Evolutionary conservation across 2,113 vertebrate species (phyloP), one percentile per base, ranked within the genome.

Genomic region (Dermatemys mawii): DNA sequence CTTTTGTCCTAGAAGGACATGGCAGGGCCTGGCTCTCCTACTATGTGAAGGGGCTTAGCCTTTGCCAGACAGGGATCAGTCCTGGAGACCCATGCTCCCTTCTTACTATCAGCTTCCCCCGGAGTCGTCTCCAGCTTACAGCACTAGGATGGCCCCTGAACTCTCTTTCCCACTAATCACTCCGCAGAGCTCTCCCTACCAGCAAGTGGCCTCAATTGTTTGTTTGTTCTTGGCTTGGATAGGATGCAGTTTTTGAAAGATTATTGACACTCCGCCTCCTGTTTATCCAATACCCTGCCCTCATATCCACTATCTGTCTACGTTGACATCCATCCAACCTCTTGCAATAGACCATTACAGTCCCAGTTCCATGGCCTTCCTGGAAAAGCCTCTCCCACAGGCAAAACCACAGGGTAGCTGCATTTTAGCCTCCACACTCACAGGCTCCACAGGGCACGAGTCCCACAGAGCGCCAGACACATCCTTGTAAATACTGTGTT

Each of bases 301-400:
- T 70, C 21, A 35, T 80, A 75, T 41, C 44, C 2, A 21, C 48
- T 46, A 67, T 50, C 78, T 3, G 1, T 1, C 83, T 2, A 0
- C 0, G 1, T 0, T 5, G 46, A 70, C 46, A 19, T 1, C 3
- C 0, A 8, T 17, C 12, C 0, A 17, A 32, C 21, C 82, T 50
- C 32, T 1, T 0, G 0, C 73, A 27, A 8, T 2, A 41, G 44
- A 38, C 46, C 54, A 21, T 1, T 73, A 17, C 5, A 4, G 88
- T 12, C 70, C 38, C 7, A 35, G 70, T 22, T 53, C 70, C 32
- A 53, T 10, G 2, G 63, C 63, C 63, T 38, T 9, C 17, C 63
- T 7, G 14, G 32, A 63, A n/a, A 63, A 63, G 60, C 32, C 32
- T 63, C 32, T 63, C 32, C 17, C 5, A 8, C n/a, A 70, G 5